Base-by-base conservation (phyloP, 2,888 invertebrate species). In the Papilio protenor region DNA sequence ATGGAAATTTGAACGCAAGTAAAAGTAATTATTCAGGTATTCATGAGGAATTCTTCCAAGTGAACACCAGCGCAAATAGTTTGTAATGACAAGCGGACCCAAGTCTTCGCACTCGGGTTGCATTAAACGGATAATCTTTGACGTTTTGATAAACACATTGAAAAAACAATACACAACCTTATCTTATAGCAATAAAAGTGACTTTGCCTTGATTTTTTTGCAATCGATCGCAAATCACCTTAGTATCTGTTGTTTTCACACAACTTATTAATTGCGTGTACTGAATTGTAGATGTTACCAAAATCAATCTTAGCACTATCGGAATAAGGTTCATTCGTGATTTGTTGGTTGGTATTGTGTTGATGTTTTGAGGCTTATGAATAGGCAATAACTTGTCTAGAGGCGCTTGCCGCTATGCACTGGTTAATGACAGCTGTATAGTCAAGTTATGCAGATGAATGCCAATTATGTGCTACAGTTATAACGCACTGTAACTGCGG, bases 341-440 rank as follows among this genome's bases (percentile, higher is more conserved):
- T 1, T 11, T 49, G 21, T 11, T n/a, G 59, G 66, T 80, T 33
- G 10, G 12, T 49, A 33, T 59, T 45, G 40, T 33, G 5, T 4
- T 21, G 16, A 72, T 82, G 79, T 83, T 80, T 79, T 76, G 74
- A 75, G 72, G 81, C 81, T 83, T 86, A 86, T 91, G 90, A 90
- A 91, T 91, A 91, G 88, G 90, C 90, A 90, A 90, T 91, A 90
- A 87, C 85, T 90, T 88, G 89, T 87, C 89, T 87, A 85, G 85
- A 90, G 89, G 88, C 89, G 88, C 88, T 88, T 87, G 85, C 86
- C 84, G 87, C 86, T 86, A 85, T 88, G 88, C 88, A 89, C 90
- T 86, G 86, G 85, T 89, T 90, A 91, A 91, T 90, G 89, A 89
- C 89, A 88, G 88, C 84, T 89, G 87, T 88, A 88, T 87, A 84